Conservation (phyloP, 2,888 invertebrate genomes). For the Lepidocyrtoides sp. region DNA sequence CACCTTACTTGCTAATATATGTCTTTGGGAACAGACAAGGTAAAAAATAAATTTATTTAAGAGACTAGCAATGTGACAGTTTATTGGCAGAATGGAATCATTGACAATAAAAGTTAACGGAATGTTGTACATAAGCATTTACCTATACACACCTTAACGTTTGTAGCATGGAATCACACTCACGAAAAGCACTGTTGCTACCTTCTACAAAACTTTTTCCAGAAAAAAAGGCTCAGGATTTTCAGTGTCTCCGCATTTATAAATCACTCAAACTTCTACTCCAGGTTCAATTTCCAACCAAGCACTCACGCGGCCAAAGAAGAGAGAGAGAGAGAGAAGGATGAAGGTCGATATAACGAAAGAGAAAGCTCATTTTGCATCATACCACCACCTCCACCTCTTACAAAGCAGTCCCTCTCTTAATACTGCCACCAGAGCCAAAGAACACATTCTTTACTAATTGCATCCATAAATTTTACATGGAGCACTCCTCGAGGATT, state of each 20-base stretch:
- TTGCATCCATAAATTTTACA: conserved; percentile 72
- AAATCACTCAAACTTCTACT: conserved; percentile 49
- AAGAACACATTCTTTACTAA: conserved; percentile 60
- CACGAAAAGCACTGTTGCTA: conserved; percentile 15
- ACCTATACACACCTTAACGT: background rate
- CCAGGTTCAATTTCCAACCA: conserved; percentile 28
- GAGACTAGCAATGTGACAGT: conserved; percentile 42
- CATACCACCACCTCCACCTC: background rate
- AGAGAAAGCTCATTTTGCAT: conserved; percentile 41
- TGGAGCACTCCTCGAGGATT: conserved; percentile 65
- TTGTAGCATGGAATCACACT: background rate
- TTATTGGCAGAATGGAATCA: conserved; percentile 45
- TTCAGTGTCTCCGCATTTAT: conserved; percentile 26
- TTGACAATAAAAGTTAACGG: conserved; percentile 48
- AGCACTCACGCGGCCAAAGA: conserved; percentile 12
- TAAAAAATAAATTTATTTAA: conserved; percentile 21
- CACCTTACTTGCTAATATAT: background rate
- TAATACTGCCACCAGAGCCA: background rate
- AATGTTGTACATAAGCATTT: background rate
- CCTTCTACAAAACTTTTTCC: background rate
- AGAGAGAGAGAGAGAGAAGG: too few relatives aligned
- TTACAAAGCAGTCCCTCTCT: background rate
- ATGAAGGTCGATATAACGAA: conserved; percentile 38
- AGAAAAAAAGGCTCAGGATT: conserved; percentile 2
- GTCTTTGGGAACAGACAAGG: background rate